Evolutionary conservation across 2,113 vertebrate genomes (phyloP), one percentile per base, ranked within the genome.

Genomic region (Xiphorhynchus elegans): DNA sequence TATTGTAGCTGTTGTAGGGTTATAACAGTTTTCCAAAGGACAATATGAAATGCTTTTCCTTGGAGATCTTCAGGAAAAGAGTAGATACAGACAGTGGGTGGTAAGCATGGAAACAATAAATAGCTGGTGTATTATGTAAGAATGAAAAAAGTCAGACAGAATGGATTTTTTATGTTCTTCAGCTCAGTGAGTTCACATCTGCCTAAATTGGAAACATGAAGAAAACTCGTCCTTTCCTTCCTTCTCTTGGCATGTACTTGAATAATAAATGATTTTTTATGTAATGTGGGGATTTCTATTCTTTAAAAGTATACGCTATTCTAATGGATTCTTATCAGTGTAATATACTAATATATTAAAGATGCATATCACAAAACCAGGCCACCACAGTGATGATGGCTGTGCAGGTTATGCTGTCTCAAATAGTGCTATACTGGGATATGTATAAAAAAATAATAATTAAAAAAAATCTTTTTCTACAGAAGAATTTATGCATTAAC

Each of bases 381-480:
- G 7, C 31, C 7, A 3, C 53, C 0, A 0, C 73, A 40, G 18
- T 28, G 31, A 37, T 6, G 3, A 9, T 76, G n/a, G 40, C 33
- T 84, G 0, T 66, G 49, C 53, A 82, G 29, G 6, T 87, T 91
- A 10, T n/a, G 21, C 47, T 55, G 24, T 62, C 62, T 89, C 37
- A 40, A 62, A 0, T 62, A 35, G 23, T 16, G 14, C 63, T 63
- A 2, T 15, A 11, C 3, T 49, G 25, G 33, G 20, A 42, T 16
- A n/a, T 28, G 67, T 56, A 56, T 42, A 62, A 23, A 53, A 46
- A 3, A 42, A 40, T 29, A 40, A 28, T 63, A 59, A 44, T 44
- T 17, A 44, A 44, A 50, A 67, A 66, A 60, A 6, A 0, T 16
- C 8, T 8, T 76, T 93, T 69, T 47, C 6, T 81, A 2, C 35